phyloP scores from a whole-genome alignment of 2,113 vertebrate species.

The Mustela lutreola region DNA sequence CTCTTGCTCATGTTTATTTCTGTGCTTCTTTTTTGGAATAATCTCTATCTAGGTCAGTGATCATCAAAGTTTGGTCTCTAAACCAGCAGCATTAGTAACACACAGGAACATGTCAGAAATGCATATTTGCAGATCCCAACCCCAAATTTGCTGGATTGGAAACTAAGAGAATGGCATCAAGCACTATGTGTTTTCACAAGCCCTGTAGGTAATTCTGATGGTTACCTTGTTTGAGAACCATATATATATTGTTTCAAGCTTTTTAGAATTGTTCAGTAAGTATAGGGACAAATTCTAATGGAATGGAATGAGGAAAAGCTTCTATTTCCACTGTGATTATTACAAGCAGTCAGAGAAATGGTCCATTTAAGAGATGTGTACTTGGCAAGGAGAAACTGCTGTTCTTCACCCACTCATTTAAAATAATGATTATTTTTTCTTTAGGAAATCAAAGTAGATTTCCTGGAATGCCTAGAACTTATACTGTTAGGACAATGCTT shows the following conservation, averaged over 20 bases:
- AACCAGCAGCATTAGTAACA: neutral
- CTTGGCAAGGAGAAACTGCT: neutral
- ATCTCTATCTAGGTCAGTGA: neutral
- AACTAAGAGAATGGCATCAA: neutral
- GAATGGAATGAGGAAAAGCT: neutral
- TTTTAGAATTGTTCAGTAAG: neutral
- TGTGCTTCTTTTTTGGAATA: neutral
- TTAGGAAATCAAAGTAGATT: neutral
- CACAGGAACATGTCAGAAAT: neutral
- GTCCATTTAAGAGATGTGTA: neutral
- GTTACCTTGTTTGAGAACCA: neutral
- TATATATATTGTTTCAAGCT: neutral
- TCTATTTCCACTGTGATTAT: neutral
- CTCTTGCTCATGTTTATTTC: neutral
- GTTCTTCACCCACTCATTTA: neutral
- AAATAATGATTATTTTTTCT: conserved; percentile 5
- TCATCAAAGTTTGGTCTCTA: neutral
- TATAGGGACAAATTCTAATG: neutral
- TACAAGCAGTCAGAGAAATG: neutral
- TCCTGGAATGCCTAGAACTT: neutral
- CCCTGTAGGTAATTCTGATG: neutral
- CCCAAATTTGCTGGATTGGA: neutral
- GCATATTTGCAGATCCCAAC: neutral
- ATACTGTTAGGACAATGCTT: neutral
- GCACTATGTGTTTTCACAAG: neutral